phyloP scores from a whole-genome alignment of 2,888 invertebrate genomes.

The Biston stratarius region DNA sequence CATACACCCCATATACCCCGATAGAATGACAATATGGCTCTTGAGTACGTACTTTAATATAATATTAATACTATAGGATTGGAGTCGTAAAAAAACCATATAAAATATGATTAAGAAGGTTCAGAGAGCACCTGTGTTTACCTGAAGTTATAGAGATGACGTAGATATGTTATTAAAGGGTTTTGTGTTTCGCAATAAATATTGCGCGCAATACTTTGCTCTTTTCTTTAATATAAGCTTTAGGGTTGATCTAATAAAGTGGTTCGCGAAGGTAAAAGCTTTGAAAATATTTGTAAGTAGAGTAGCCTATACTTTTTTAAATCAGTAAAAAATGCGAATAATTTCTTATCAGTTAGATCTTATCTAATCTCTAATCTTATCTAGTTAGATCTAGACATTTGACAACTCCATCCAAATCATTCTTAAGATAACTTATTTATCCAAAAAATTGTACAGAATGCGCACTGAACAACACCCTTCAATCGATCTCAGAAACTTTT shows the following conservation, averaged over 20 bases:
- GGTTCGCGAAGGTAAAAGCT: slow-evolving; percentile 3
- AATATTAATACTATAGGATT: slow-evolving; percentile 29
- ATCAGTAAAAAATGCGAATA: not conserved
- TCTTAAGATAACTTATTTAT: too few relatives aligned
- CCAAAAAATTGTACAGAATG: not conserved
- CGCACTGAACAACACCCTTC: not conserved
- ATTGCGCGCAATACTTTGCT: slow-evolving; percentile 18
- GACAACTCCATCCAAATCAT: too few relatives aligned
- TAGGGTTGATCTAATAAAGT: slow-evolving; percentile 16
- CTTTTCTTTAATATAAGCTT: slow-evolving; percentile 19
- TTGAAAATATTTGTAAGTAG: not conserved
- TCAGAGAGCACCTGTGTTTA: slow-evolving; percentile 23
- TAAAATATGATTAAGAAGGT: slow-evolving; percentile 24
- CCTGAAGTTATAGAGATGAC: slow-evolving; percentile 8
- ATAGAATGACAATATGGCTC: slow-evolving; percentile 39
- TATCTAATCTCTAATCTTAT: too few relatives aligned
- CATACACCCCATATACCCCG: slow-evolving; percentile 44
- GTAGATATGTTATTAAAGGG: slow-evolving; percentile 22
- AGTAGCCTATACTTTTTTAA: not conserved
- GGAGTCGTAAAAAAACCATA: slow-evolving; percentile 31
- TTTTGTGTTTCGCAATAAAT: slow-evolving; percentile 25
- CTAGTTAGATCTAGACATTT: too few relatives aligned
- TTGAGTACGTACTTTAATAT: slow-evolving; percentile 36
- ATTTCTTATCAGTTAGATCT: too few relatives aligned
- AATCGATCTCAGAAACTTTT: slow-evolving; percentile 12